Evolutionary conservation across 2,113 vertebrate genomes (phyloP), one percentile per base, ranked within the genome.

Genomic region (Callionymus lyra): DNA sequence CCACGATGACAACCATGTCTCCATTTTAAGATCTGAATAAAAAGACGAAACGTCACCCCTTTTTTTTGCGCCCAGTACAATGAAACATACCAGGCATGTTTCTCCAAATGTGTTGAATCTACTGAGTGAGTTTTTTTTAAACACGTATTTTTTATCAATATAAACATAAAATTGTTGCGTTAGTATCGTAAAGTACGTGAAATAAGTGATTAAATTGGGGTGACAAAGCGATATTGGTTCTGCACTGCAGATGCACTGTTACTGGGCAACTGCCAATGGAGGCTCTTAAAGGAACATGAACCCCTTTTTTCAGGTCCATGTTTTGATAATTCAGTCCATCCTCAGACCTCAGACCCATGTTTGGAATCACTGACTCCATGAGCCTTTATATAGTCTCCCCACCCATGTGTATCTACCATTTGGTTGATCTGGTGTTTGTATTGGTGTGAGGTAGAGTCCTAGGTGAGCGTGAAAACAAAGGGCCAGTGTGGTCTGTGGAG

Each of bases 211-310:
- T 4, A 27, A 27, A 27, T n/a, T 16, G 36, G 15, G 15, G 19
- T 41, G 50, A 40, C 40, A 33, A 37, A 41, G 44, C 41, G 19
- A 34, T 44, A 35, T 50, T 12, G 41, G 58, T 35, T 50, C 72
- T 75, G 75, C 77, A 82, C 47, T 83, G 81, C 81, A 70, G 81
- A 73, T 56, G 63, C 60, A 52, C 65, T 56, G 70, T 73, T 58
- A 62, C 67, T 68, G 72, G 63, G 68, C 61, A 56, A 61, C 53
- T 47, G 57, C 43, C 48, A 62, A 17, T 6, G 31, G 57, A 63
- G 72, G 67, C 71, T 69, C 80, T 78, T 77, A 80, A 79, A 83
- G 76, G 61, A 39, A 17, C 53, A 63, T 6, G 36, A 16, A 38
- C 44, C 32, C n/a, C 10, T 46, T 66, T 39, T 47, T 66, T 39